phyloP scores from a whole-genome alignment of 2,797 vertebrate genomes.

The Typhlichthys eigenmanni region DNA sequence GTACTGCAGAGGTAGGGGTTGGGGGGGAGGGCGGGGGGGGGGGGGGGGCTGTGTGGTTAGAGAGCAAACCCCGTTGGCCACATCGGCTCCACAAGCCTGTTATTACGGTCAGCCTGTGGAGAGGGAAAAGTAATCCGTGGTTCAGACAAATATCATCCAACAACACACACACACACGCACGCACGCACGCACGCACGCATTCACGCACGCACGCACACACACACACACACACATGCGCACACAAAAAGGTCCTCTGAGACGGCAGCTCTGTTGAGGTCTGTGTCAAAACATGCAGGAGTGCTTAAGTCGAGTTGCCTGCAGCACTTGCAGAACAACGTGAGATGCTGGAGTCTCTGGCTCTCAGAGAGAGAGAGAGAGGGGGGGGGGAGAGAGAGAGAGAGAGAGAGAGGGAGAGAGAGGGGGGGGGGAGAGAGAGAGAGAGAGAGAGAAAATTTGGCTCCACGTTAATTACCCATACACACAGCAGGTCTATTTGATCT shows the following conservation, averaged over 20 bases:
- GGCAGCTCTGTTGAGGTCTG: conserved; percentile 38
- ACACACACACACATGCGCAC: not conserved
- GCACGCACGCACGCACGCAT: too few species aligned
- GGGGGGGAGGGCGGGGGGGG: conserved; percentile 7
- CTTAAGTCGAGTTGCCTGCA: not conserved
- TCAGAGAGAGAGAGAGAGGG: conserved; percentile 19
- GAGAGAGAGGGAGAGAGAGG: not conserved
- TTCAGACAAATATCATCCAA: conserved; percentile 36
- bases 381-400: not conserved
- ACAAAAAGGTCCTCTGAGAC: conserved; percentile 53
- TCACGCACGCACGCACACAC: too few species aligned
- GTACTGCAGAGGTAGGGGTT: too few species aligned
- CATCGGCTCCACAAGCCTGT: conserved; percentile 67
- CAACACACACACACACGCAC: conserved; percentile 17
- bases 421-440: conserved; percentile 28
- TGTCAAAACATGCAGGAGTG: conserved; percentile 5
- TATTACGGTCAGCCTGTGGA: conserved; percentile 76
- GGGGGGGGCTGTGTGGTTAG: conserved; percentile 61
- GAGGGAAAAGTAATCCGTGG: conserved; percentile 57
- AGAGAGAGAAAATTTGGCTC: conserved; percentile 72
- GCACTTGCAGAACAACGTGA: not conserved
- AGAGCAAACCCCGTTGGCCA: conserved; percentile 64
- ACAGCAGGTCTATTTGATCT: conserved; percentile 70
- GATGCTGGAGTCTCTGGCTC: not conserved
- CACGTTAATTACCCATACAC: conserved; percentile 73